phyloP scores from a whole-genome alignment of 2,113 vertebrate species.

The Sebastes fasciatus region DNA sequence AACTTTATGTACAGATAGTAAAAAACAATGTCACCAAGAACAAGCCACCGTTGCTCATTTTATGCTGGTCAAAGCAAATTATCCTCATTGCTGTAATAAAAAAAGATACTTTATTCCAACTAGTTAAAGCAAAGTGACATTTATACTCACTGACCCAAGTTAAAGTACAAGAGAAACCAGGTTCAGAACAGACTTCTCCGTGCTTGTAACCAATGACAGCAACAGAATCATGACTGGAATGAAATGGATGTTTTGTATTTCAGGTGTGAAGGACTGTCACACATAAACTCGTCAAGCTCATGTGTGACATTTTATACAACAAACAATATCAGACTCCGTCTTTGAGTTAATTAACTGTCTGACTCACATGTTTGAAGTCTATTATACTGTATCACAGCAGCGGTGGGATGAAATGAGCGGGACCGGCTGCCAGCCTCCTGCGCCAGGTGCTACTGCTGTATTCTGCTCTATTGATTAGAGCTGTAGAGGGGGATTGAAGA shows the following conservation, averaged over 20 bases:
- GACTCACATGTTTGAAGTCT: neutral
- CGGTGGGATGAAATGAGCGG: slow-evolving; percentile 12
- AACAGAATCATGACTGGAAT: neutral
- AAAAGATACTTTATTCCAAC: too few species aligned
- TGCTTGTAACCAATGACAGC: neutral
- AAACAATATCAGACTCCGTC: neutral
- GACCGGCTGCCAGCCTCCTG: slow-evolving; percentile 10
- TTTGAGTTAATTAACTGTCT: neutral
- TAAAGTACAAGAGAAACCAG: neutral
- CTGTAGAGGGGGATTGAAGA: slow-evolving; percentile 4
- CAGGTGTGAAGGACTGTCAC: neutral
- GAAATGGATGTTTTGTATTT: neutral
- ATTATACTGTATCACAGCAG: neutral
- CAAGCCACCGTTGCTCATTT: too few species aligned
- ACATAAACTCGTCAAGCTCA: neutral
- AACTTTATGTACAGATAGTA: neutral
- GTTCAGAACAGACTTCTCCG: neutral
- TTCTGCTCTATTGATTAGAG: slow-evolving; percentile 28
- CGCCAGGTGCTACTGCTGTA: slow-evolving; percentile 3
- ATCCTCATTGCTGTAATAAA: neutral
- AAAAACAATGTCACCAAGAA: neutral
- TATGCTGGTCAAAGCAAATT: neutral
- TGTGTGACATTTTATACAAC: neutral
- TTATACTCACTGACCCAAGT: neutral
- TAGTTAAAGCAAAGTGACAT: neutral